Percentiles rank a stretch among this genome's conserved stretches.
phyloP scores from a whole-genome alignment of 2,888 invertebrate genomes.

The Apamea crenata region DNA sequence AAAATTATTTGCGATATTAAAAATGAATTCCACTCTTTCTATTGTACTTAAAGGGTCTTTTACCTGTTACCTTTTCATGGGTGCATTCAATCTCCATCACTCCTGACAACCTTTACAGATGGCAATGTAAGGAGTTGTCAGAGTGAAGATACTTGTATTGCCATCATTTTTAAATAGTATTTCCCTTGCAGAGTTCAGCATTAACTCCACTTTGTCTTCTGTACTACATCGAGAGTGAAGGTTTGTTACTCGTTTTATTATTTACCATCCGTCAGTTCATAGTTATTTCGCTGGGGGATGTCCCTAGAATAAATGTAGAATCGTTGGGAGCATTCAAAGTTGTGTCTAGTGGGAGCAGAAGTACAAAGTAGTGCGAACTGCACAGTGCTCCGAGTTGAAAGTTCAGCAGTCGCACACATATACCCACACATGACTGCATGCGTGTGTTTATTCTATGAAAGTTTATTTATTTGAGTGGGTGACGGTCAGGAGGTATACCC shows the following conservation, averaged over 20 bases:
- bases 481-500: not conserved
- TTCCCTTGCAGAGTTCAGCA: not conserved
- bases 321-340: slow-evolving; percentile 17
- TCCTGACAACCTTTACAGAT: not conserved
- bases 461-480: slow-evolving; percentile 12
- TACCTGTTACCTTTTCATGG: not conserved
- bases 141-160: no score
- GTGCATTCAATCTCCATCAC: not conserved
- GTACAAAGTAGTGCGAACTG: not conserved
- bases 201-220: not conserved
- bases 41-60: not conserved
- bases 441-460: not conserved
- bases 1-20: slow-evolving; percentile 9
- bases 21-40: not conserved
- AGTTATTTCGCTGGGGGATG: not conserved
- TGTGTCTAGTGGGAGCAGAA: slow-evolving; percentile 13
- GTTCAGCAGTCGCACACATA: slow-evolving; percentile 21
- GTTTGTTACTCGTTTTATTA: not conserved
- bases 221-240: not conserved
- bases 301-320: slow-evolving; percentile 1
- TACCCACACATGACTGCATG: not conserved
- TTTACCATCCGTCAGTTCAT: not conserved
- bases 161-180: not conserved
- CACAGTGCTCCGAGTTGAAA: not conserved
- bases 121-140: not conserved